Evolutionary conservation across 1,140 invertebrate genomes (phyloP).

Genomic region (Battus philenor): DNA sequence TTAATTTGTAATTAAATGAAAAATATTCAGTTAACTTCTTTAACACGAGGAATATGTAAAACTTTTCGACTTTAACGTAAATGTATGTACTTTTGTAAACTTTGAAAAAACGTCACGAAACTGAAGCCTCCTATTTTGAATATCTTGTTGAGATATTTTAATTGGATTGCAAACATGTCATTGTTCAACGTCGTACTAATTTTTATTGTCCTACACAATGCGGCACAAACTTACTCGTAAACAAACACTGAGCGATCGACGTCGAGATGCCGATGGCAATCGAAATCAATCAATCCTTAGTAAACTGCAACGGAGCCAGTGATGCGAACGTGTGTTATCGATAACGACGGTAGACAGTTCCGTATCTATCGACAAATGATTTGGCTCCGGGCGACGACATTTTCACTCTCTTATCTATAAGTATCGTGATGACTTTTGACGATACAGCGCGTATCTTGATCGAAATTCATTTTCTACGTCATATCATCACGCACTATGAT

Average conservation of each 20-base stretch:
- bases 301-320: conserved; percentile 27
- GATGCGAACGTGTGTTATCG: conserved; percentile 35
- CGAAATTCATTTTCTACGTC: conserved; percentile 7
- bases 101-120: too few relatives aligned
- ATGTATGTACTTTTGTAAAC: too few relatives aligned
- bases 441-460: neutral
- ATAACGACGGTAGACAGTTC: conserved; percentile 34
- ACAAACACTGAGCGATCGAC: conserved; percentile 25
- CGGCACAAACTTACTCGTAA: conserved; percentile 18
- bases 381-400: conserved; percentile 7
- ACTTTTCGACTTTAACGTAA: too few relatives aligned
- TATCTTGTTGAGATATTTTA: too few relatives aligned
- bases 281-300: conserved; percentile 33
- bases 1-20: too few relatives aligned
- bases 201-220: too few relatives aligned
- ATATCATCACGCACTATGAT: conserved; percentile 3
- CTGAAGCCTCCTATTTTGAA: too few relatives aligned
- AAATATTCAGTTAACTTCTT: too few relatives aligned
- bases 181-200: too few relatives aligned
- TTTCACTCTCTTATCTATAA: conserved; percentile 10
- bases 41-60: too few relatives aligned
- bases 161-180: too few relatives aligned
- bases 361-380: conserved; percentile 19
- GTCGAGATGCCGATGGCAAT: conserved; percentile 34
- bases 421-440: conserved; percentile 7